These are phyloP conservation scores for Apotomis turbidana DNA, from an alignment of 2,888 invertebrate genomes.

Conservation along the genomic window DNA sequence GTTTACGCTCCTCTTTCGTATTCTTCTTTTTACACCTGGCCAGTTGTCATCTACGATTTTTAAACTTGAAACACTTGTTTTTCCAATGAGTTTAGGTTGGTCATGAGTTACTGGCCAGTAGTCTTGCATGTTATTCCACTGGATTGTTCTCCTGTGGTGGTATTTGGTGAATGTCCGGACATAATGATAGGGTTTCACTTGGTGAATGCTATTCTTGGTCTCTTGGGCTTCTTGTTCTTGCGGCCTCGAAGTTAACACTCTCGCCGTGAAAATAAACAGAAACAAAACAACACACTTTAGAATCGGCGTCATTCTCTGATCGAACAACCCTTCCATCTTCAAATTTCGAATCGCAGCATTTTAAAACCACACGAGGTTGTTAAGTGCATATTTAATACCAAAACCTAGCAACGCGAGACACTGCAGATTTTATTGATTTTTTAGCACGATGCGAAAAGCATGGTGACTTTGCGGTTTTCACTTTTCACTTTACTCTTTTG, in stretches of 20 bases:
- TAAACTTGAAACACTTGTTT: conserved; percentile 45
- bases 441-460: conserved; percentile 40
- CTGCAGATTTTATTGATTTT: conserved; percentile 74
- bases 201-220: conserved; percentile 67
- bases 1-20: conserved; percentile 65
- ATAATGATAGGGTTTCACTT: conserved; percentile 69
- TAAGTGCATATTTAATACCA: conserved; percentile 54
- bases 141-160: conserved; percentile 74
- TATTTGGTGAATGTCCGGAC: conserved; percentile 80
- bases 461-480: conserved; percentile 46
- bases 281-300: conserved; percentile 77
- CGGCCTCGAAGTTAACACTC: conserved; percentile 75
- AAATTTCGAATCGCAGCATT: conserved; percentile 41
- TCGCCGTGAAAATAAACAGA: conserved; percentile 78
- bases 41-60: conserved; percentile 49
- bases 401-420: conserved; percentile 62
- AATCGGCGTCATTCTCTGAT: conserved; percentile 71
- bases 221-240: conserved; percentile 75
- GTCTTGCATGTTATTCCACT: conserved; percentile 65
- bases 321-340: conserved; percentile 71
- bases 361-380: conserved; percentile 44
- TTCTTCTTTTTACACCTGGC: conserved; percentile 47
- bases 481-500: conserved; percentile 34
- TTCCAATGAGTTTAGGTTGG: conserved; percentile 55
- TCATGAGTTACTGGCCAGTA: conserved; percentile 60